Evolutionary conservation across 2,113 vertebrate genomes (phyloP).

Genomic region (Gavia stellata): DNA sequence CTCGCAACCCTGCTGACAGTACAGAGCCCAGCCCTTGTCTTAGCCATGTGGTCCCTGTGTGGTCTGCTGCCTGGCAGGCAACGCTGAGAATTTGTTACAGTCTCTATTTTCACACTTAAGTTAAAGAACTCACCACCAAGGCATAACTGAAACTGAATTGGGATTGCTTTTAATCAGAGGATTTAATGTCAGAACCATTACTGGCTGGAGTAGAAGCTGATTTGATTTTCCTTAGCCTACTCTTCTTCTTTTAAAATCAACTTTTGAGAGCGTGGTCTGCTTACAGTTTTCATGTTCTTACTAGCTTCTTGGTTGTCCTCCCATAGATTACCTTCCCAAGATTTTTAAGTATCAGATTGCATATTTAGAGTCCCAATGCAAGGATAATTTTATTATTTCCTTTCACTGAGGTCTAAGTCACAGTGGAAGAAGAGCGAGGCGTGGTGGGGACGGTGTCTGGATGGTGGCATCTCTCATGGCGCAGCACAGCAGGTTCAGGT

Average conservation of each 20-base stretch:
- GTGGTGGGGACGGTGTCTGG: neutral
- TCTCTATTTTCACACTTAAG: neutral
- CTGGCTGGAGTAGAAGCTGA: neutral
- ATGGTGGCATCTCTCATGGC: rapidly evolving
- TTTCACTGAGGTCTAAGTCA: neutral
- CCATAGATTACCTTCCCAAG: neutral
- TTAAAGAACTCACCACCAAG: neutral
- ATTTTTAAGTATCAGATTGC: neutral
- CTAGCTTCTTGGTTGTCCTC: neutral
- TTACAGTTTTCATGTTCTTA: neutral
- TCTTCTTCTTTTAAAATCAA: neutral
- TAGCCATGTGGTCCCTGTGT: rapidly evolving
- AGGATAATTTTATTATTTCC: neutral
- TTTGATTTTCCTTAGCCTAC: neutral
- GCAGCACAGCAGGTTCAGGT: neutral
- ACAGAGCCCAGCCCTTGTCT: neutral
- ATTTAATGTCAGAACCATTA: neutral
- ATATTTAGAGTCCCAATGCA: neutral
- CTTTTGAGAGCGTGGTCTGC: neutral
- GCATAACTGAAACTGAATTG: neutral
- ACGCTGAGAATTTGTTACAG: neutral
- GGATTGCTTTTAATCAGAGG: neutral
- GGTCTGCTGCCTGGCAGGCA: neutral
- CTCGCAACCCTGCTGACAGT: neutral
- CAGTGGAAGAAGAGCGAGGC: neutral